phyloP scores from a whole-genome alignment of 1,140 invertebrate species.

The Drosophila arizonae region DNA sequence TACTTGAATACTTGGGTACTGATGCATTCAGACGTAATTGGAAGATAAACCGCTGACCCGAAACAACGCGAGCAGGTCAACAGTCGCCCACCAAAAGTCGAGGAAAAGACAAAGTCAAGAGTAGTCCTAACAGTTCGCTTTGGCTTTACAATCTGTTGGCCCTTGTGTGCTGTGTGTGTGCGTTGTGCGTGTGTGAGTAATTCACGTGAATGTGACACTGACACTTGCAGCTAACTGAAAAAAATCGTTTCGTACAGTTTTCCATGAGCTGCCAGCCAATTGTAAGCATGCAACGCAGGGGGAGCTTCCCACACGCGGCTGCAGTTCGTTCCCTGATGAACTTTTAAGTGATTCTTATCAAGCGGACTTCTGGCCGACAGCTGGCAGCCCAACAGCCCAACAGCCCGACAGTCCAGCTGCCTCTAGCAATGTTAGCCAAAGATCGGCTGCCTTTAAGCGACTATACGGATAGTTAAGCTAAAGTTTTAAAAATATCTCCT shows the following conservation, averaged over 20 bases:
- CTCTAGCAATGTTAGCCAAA: no score
- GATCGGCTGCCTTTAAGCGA: background rate
- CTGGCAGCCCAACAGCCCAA: background rate
- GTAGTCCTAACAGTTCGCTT: constrained; percentile 38
- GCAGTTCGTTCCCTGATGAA: constrained; percentile 56
- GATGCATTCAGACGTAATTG: no score
- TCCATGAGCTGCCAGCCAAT: constrained; percentile 34
- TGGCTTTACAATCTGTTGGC: constrained; percentile 7
- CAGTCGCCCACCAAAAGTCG: background rate
- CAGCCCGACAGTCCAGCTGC: no score
- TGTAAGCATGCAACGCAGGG: background rate
- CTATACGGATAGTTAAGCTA: constrained; percentile 11
- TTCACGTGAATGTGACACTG: no score
- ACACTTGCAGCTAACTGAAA: no score
- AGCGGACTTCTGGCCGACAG: background rate
- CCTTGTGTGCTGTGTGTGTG: no score
- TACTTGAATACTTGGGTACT: no score
- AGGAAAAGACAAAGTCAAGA: constrained; percentile 24
- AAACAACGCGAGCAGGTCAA: no score
- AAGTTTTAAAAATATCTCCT: constrained; percentile 29
- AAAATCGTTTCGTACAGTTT: no score
- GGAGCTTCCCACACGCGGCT: constrained; percentile 30
- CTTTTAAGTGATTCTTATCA: constrained; percentile 71
- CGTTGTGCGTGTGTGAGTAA: no score
- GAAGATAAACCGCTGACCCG: no score